Percentiles rank a stretch among this genome's conserved stretches.
Evolutionary conservation across 2,888 invertebrate species (phyloP).

Genomic region (Macrosiphum euphorbiae): DNA sequence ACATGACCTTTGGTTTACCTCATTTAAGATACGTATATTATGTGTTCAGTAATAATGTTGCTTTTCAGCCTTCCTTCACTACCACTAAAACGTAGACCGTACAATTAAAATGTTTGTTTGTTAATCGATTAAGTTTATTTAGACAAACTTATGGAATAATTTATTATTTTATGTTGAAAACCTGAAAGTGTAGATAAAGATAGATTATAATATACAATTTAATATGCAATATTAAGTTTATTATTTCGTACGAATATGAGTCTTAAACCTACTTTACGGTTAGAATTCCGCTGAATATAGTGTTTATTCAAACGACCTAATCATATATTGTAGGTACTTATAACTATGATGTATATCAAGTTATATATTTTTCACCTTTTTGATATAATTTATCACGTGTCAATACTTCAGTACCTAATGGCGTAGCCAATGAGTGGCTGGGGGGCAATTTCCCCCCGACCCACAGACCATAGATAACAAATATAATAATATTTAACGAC

Average conservation of each 20-base stretch:
- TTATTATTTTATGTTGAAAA: not conserved
- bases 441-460: too few species aligned
- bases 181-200: not conserved
- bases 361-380: not conserved
- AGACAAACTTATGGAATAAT: not conserved
- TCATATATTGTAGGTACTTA: not conserved
- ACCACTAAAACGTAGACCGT: not conserved
- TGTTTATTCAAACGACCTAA: not conserved
- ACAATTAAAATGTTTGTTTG: not conserved
- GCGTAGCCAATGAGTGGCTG: too few species aligned
- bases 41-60: not conserved
- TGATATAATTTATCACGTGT: not conserved
- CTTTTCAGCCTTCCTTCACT: not conserved
- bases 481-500: too few species aligned
- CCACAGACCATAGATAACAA: too few species aligned
- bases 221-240: not conserved
- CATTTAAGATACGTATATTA: slow-evolving; percentile 23
- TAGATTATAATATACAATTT: not conserved
- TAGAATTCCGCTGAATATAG: not conserved
- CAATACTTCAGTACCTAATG: not conserved
- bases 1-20: not conserved
- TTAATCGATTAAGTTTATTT: not conserved
- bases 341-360: not conserved
- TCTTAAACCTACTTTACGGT: not conserved
- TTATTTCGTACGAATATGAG: not conserved